Evolutionary conservation across 2,797 vertebrate genomes (phyloP), one percentile per base, ranked within the genome.

Genomic region (Alectoris magna): DNA sequence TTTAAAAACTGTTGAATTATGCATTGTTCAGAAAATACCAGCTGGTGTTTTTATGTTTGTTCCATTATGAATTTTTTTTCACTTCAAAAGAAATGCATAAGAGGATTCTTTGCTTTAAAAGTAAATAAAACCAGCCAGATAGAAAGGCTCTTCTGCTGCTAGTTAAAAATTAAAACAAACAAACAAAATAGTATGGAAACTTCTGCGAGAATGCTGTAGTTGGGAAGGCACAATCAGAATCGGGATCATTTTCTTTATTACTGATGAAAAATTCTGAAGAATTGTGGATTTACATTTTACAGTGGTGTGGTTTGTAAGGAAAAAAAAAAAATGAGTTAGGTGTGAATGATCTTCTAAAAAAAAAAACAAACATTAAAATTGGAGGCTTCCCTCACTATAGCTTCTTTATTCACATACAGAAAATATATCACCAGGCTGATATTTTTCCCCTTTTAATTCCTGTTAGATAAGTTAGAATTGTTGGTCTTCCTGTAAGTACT

Each of bases 1-100:
- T 87, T 84, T 74, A 51, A 83, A 68, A 90, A 31, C 9, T 48
- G 14, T 66, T 92, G 62, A 91, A 87, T 93, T 83, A 86, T 64
- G 3, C 21, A 55, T 84, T 77, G 55, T 88, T 74, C 41, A 76
- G n/a, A 88, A 90, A 90, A 78, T 36, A 51, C 7, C 27, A 68
- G 21, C 15, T 81, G 3, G 0, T 68, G 41, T 2, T 62, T 88
- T 83, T 49, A 44, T 78, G 31, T 36, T 8, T 16, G 2, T 69
- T 76, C 77, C 67, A 59, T 68, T 79, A 15, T 4, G 14, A 4
- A 11, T 59, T 49, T 63, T 62, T 79, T 64, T 68, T 46, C 1
- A 59, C 77, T 94, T 74, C 3, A 71, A 72, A 86, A 72, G 0
- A 72, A 75, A 73, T 80, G 36, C 15, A 76, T 58, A 44, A 16